Percentiles rank a stretch among this genome's conserved stretches.
phyloP scores from a whole-genome alignment of 2,888 invertebrate species.

The Ethmia dodecea region DNA sequence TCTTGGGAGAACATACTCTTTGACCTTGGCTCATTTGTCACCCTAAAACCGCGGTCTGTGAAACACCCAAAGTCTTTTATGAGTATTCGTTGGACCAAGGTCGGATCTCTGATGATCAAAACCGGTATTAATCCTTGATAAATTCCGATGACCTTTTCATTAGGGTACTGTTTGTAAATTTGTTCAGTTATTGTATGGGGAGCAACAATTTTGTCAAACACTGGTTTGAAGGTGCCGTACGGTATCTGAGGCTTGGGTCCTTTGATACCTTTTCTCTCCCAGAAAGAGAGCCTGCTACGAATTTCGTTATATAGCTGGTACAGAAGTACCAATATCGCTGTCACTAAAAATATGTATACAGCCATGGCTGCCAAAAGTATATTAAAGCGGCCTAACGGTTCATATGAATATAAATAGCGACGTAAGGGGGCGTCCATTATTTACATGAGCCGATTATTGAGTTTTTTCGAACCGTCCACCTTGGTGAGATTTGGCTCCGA shows the following conservation, averaged over 20 bases:
- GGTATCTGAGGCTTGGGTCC: slow-evolving; percentile 5
- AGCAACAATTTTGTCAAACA: slow-evolving; percentile 27
- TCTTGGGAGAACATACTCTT: slow-evolving; percentile 42
- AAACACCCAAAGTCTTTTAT: slow-evolving; percentile 45
- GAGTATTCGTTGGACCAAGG: slow-evolving; percentile 39
- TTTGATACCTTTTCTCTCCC: slow-evolving; percentile 7
- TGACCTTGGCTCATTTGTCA: slow-evolving; percentile 34
- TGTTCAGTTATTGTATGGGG: slow-evolving; percentile 27
- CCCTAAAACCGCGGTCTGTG: slow-evolving; percentile 34
- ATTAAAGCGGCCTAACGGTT: no score
- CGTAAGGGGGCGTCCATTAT: no score
- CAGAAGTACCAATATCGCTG: no score
- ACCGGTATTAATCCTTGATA: slow-evolving; percentile 37
- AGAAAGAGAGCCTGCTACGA: no score
- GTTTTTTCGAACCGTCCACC: no score
- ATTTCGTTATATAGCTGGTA: no score
- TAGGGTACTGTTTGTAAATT: slow-evolving; percentile 38
- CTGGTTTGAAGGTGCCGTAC: slow-evolving; percentile 28
- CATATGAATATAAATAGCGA: no score
- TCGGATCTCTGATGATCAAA: slow-evolving; percentile 40
- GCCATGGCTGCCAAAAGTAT: no score
- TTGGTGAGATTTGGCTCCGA: no score
- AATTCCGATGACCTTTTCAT: slow-evolving; percentile 43
- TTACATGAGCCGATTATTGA: no score
- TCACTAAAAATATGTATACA: no score